A percentile compares a stretch with the other conserved stretches of the same genome.
Evolutionary conservation across 1,140 invertebrate species (phyloP).

Genomic region (Diuraphis noxia): DNA sequence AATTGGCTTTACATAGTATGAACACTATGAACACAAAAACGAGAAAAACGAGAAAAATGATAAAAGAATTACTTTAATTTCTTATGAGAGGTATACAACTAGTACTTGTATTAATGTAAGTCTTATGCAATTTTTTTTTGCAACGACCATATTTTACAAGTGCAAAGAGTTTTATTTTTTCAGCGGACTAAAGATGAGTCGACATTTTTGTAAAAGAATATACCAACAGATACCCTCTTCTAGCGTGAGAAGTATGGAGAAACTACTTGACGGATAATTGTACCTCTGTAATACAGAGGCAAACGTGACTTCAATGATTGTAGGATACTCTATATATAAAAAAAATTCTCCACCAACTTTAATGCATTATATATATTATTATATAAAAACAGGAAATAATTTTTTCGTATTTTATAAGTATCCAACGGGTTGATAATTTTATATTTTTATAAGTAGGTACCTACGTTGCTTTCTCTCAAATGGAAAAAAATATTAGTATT

Average conservation of each 20-base stretch:
- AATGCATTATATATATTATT: background rate
- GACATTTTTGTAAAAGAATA: conserved; percentile 28
- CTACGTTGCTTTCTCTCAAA: background rate
- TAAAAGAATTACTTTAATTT: conserved; percentile 33
- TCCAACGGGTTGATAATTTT: background rate
- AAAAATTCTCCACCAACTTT: background rate
- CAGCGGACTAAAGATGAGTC: conserved; percentile 25
- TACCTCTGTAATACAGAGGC: background rate
- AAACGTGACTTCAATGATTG: conserved; percentile 30
- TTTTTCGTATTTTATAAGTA: background rate
- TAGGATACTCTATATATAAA: background rate
- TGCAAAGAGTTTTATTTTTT: conserved; percentile 25
- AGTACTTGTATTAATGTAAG: conserved; percentile 31
- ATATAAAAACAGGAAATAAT: background rate
- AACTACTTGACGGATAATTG: conserved; percentile 27
- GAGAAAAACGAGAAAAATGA: background rate
- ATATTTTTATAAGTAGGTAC: background rate
- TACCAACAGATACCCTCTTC: conserved; percentile 12
- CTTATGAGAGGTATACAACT: background rate
- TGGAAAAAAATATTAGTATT: background rate
- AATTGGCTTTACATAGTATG: background rate
- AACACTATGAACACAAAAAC: too few relatives aligned
- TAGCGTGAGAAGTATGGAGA: conserved; percentile 5
- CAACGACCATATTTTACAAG: conserved; percentile 26
- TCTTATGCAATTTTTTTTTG: background rate